Evolutionary conservation across 2,797 vertebrate genomes (phyloP), one percentile per base, ranked within the genome.

Genomic region (Dallia pectoralis): DNA sequence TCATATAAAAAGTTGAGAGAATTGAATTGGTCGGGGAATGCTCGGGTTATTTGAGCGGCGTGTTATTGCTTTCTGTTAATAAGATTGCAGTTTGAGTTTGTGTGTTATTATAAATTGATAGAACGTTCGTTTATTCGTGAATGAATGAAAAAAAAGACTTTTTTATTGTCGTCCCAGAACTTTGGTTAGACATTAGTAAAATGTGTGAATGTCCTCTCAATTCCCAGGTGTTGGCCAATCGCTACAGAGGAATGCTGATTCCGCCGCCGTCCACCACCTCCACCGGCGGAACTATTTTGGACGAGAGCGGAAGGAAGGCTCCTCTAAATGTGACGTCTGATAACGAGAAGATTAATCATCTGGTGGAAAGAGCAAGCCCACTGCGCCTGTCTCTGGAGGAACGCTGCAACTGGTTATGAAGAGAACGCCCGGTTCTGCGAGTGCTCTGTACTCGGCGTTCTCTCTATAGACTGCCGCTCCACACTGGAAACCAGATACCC

Each of bases 261-360:
- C 47, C 40, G 15, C 77, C 72, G n/a, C n/a, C 4, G 18, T 19
- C 25, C 67, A 56, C 40, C 11, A 18, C 67, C 47, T n/a, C 2
- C 68, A 40, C 30, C 68, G 49, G 7, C 9, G 22, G 53, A 25
- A n/a, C 32, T 19, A 44, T 22, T 53, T 56, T 74, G 73, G 79
- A 80, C 84, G 81, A 80, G 71, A 74, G 77, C n/a, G 61, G 73
- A 82, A 81, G 70, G 73, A 83, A 81, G 68, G 33, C 75, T 70
- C 75, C 78, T 84, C 83, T 86, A 84, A 87, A 81, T 85, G 83
- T 76, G 77, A 84, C 88, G 78, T 86, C 84, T 83, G 73, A 79
- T 90, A 90, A 92, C 89, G 85, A 89, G 88, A 87, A 90, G 87
- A 91, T 90, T 88, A 90, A 90, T 89, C 82, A 89, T 87, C 72